These are phyloP conservation scores for Synergus laeviventris DNA, from an alignment of 2,888 invertebrate genomes.

Conservation along the genomic window DNA sequence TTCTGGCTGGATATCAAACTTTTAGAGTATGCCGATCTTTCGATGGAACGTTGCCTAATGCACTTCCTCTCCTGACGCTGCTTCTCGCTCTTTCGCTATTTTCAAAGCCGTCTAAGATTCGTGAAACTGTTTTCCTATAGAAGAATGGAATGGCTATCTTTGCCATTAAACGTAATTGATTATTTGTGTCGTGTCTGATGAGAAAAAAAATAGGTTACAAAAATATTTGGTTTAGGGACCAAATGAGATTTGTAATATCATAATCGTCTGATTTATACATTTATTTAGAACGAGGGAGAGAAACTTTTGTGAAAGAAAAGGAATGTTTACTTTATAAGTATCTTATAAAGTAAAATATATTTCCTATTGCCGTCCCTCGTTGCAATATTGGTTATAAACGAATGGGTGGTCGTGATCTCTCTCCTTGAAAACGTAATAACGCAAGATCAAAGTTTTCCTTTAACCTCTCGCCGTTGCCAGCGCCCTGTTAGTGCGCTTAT, in stretches of 20 bases:
- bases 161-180: constrained; percentile 14
- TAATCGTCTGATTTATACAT: neutral
- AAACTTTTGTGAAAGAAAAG: constrained; percentile 7
- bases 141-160: constrained; percentile 7
- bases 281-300: neutral
- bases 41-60: constrained; percentile 64
- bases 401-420: constrained; percentile 43
- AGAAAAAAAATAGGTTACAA: too few relatives aligned
- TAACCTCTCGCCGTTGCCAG: constrained; percentile 46
- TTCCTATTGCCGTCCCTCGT: neutral
- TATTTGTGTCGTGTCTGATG: constrained; percentile 8
- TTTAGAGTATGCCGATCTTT: constrained; percentile 46
- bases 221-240: too few relatives aligned
- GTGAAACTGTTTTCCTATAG: constrained; percentile 12
- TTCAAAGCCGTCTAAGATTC: neutral
- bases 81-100: constrained; percentile 47
- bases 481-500: constrained; percentile 43
- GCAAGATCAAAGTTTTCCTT: constrained; percentile 71
- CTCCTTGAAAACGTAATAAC: constrained; percentile 70
- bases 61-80: constrained; percentile 58
- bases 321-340: constrained; percentile 1
- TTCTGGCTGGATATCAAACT: constrained; percentile 50
- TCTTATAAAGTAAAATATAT: constrained; percentile 5
- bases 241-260: neutral
- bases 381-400: constrained; percentile 24